These are phyloP conservation scores for Mamestra brassicae DNA, from an alignment of 2,888 invertebrate genomes.

Conservation along the genomic window DNA sequence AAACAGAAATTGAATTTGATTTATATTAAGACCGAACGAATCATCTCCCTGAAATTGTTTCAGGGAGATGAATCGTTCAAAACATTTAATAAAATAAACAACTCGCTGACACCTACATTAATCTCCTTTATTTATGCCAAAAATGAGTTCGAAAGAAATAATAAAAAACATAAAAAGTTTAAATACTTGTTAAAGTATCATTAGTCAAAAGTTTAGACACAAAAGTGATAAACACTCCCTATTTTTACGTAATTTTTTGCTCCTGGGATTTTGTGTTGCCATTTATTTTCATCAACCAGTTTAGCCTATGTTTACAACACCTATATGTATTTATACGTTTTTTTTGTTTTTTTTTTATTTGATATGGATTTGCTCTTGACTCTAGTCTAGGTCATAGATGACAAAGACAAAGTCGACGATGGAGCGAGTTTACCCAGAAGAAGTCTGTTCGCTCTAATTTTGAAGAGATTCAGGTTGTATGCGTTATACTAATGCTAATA, in stretches of 20 bases:
- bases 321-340: neutral
- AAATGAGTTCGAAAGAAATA: slow-evolving; percentile 1
- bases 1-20: neutral
- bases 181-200: slow-evolving; percentile 21
- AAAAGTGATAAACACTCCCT: slow-evolving; percentile 15
- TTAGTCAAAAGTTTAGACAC: slow-evolving; percentile 14
- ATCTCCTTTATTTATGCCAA: neutral
- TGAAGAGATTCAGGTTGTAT: too few relatives aligned
- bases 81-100: slow-evolving; percentile 10
- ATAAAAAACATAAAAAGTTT: slow-evolving; percentile 10
- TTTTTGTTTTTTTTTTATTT: too few relatives aligned
- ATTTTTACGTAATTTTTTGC: neutral
- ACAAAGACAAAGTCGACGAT: too few relatives aligned
- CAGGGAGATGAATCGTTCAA: too few relatives aligned
- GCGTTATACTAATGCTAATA: too few relatives aligned
- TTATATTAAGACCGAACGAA: neutral
- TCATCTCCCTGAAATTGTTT: neutral
- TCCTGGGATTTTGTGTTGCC: neutral
- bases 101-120: slow-evolving; percentile 1
- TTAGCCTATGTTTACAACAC: neutral
- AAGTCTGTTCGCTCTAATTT: too few relatives aligned
- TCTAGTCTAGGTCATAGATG: too few relatives aligned
- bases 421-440: too few relatives aligned
- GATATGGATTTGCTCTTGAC: too few relatives aligned
- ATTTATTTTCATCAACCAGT: slow-evolving; percentile 16